phyloP scores from a whole-genome alignment of 2,113 vertebrate genomes.

The Pedetes capensis region DNA sequence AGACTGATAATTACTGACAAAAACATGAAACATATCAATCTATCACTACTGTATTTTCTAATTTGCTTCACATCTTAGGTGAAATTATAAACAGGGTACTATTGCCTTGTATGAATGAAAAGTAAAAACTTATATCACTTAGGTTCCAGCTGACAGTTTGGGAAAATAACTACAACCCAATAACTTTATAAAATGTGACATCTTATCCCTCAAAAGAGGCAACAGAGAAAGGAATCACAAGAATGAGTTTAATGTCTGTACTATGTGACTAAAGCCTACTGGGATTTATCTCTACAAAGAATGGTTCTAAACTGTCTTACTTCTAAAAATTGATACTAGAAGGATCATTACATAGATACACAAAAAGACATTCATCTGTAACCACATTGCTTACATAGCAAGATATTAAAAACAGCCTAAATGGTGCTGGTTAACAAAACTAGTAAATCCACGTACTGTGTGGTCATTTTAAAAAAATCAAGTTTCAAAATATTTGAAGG shows the following conservation, averaged over 20 bases:
- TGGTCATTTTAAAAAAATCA: background rate
- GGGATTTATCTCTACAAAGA: conserved; percentile 4
- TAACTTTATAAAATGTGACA: background rate
- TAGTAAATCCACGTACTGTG: background rate
- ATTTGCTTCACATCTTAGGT: background rate
- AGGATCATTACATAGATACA: background rate
- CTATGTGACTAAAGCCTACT: background rate
- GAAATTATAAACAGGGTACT: conserved; percentile 14
- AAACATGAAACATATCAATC: background rate
- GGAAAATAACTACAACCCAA: background rate
- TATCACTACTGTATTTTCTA: conserved; percentile 4
- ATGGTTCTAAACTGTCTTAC: background rate
- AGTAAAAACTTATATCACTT: background rate
- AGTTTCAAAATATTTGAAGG: background rate
- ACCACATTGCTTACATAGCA: background rate
- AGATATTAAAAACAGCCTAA: background rate
- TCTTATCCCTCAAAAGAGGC: background rate
- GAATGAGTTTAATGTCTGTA: background rate
- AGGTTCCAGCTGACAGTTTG: background rate
- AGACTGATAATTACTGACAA: conserved; percentile 33
- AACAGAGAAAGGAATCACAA: background rate
- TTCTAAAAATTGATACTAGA: background rate
- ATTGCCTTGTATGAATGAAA: background rate
- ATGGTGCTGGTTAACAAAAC: background rate
- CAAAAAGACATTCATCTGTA: background rate